Evolutionary conservation across 1,140 invertebrate species (phyloP), one percentile per base, ranked within the genome.

Genomic region (Asobara japonica): DNA sequence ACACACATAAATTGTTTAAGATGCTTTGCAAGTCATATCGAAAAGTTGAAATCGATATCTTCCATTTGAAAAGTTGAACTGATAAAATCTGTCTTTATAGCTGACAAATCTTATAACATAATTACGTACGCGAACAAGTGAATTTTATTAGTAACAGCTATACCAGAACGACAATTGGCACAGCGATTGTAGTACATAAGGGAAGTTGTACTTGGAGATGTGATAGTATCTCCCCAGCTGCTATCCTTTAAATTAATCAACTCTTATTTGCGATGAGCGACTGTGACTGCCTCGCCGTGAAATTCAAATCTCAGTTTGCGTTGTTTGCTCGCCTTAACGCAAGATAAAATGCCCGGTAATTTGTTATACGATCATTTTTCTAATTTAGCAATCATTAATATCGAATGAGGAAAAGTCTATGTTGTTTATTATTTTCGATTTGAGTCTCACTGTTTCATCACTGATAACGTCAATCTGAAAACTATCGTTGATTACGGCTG

Each of bases 201-300:
- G 51, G 51, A 8, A 56, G 4, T 10, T 25, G 51, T 56, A 56
- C 22, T 56, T 18, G 10, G 8, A 56, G 20, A 1, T 10, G 18
- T 11, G 51, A 56, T 56, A 56, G 22, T 22, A 56, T 56, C 51
- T 56, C 22, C 2, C 4, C 51, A 56, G 51, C 51, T 56, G 51
- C 51, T 56, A 56, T 25, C 51, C 51, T 56, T 56, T 56, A 56
- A 56, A 56, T 56, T 56, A 56, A 56, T 56, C 51, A 56, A 56
- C 18, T 25, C 51, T 56, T 18, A 56, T 56, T 56, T 56, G 51
- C 22, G 51, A 56, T n/a, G n/a, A 56, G 8, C 51, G 51, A 4
- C 51, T 56, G 51, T 1, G 51, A 13, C 51, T 22, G 25, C 51
- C 25, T 56, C 22, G 25, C 18, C 51, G 51, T 56, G 51, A 56